These are phyloP conservation scores for Pantherophis guttatus DNA, from an alignment of 2,113 vertebrate species.

Conservation along the genomic window DNA sequence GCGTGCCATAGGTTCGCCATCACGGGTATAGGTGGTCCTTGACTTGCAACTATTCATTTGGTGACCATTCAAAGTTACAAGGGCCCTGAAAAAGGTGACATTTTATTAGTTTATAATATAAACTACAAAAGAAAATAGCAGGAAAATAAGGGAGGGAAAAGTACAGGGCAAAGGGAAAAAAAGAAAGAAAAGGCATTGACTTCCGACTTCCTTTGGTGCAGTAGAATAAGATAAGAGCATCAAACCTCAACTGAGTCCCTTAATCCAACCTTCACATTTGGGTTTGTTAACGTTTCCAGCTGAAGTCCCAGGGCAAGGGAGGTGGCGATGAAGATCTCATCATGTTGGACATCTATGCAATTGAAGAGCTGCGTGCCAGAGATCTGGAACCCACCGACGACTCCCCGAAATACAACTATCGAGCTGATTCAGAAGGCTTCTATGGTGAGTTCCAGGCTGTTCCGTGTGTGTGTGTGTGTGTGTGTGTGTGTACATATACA, in stretches of 20 bases:
- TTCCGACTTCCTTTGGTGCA: neutral
- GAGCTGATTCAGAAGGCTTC: conserved; percentile 65
- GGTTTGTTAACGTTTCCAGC: conserved; percentile 62
- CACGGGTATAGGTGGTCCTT: too few species aligned
- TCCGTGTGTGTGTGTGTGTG: too few species aligned
- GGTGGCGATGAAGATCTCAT: conserved; percentile 86
- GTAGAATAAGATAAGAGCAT: neutral
- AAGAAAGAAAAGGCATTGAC: neutral
- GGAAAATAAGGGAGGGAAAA: neutral
- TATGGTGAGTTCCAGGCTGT: conserved; percentile 64
- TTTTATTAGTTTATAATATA: neutral
- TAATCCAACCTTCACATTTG: neutral
- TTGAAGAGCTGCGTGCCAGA: conserved; percentile 88
- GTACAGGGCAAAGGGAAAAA: neutral
- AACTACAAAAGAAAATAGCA: neutral
- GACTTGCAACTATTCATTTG: neutral
- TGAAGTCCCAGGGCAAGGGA: conserved; percentile 94
- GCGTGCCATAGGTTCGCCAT: too few species aligned
- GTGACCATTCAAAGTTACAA: neutral
- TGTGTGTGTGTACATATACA: too few species aligned
- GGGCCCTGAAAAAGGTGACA: neutral
- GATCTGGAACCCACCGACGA: conserved; percentile 82
- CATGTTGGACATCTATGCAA: conserved; percentile 98
- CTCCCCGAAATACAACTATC: conserved; percentile 84
- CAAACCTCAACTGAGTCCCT: neutral